Conservation (phyloP, 2,113 vertebrate species). For the Ia io region DNA sequence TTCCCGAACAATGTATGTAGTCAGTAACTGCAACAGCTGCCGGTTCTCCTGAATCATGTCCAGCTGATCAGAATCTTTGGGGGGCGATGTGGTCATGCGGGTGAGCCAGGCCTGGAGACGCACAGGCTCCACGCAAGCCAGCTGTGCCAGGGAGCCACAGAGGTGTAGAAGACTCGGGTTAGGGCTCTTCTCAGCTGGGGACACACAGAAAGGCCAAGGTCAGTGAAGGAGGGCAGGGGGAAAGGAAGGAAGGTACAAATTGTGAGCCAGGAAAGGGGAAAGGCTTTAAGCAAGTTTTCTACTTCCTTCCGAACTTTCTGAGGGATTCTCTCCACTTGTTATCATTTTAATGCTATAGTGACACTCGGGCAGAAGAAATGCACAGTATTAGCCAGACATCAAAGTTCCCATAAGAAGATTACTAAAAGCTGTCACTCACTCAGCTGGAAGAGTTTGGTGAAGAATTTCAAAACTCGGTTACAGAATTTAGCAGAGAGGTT, state of each 20-base stretch:
- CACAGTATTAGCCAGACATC: slow-evolving; percentile 32
- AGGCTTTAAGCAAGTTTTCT: background rate
- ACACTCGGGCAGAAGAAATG: slow-evolving; percentile 27
- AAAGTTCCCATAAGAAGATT: slow-evolving; percentile 65
- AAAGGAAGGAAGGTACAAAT: background rate
- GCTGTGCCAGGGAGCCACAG: slow-evolving; percentile 95
- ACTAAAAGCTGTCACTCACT: slow-evolving; percentile 87
- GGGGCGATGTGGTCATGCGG: slow-evolving; percentile 94
- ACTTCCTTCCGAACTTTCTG: slow-evolving; percentile 50
- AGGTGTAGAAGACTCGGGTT: slow-evolving; percentile 94
- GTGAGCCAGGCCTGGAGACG: slow-evolving; percentile 96
- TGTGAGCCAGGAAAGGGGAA: background rate
- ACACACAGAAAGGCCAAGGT: slow-evolving; percentile 24
- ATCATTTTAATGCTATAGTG: background rate
- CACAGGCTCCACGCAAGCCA: slow-evolving; percentile 93
- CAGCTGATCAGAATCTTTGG: slow-evolving; percentile 95
- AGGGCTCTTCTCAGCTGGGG: slow-evolving; percentile 95
- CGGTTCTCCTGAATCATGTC: slow-evolving; percentile 96
- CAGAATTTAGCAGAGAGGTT: slow-evolving; percentile 97
- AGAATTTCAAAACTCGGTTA: slow-evolving; percentile 97
- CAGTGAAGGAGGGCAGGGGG: background rate
- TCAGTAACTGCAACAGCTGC: slow-evolving; percentile 94
- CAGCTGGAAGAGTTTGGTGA: slow-evolving; percentile 99
- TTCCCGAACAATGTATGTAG: slow-evolving; percentile 96
- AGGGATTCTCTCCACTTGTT: slow-evolving; percentile 67